Percentiles rank a stretch among this genome's conserved stretches.
Evolutionary conservation across 2,113 vertebrate species (phyloP).

Genomic region (Crotalus viridis): DNA sequence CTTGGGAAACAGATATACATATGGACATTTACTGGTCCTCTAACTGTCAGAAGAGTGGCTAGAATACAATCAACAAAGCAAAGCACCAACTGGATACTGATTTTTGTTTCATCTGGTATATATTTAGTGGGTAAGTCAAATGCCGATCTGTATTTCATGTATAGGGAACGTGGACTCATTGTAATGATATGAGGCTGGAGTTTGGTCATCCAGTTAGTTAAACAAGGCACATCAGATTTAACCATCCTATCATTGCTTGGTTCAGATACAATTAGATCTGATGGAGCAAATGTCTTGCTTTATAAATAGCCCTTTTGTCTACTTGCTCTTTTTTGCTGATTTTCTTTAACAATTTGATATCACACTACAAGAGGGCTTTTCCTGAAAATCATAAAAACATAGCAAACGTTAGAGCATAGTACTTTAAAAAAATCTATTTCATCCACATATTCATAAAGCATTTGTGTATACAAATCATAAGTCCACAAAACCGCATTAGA

Average conservation of each 20-base stretch:
- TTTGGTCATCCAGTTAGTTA: background rate
- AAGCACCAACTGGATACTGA: background rate
- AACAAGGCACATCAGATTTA: background rate
- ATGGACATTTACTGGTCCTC: background rate
- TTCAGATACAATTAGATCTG: background rate
- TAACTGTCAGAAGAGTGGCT: background rate
- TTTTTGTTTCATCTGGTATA: background rate
- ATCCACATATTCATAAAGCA: background rate
- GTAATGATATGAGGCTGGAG: background rate
- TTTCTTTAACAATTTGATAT: background rate
- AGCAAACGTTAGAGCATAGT: background rate
- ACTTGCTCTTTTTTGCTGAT: background rate
- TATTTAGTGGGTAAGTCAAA: background rate
- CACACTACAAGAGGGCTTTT: background rate
- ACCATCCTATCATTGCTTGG: background rate
- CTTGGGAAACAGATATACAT: background rate
- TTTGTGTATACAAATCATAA: background rate
- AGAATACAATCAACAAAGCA: background rate
- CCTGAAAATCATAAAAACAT: background rate
- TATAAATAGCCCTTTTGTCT: background rate
- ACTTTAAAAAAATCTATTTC: background rate
- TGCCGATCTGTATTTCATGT: background rate
- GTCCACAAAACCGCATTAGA: background rate
- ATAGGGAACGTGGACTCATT: background rate
- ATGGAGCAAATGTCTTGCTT: background rate